Evolutionary conservation across 1,140 invertebrate species (phyloP), one percentile per base, ranked within the genome.

Genomic region (Caenorhabditis latens): DNA sequence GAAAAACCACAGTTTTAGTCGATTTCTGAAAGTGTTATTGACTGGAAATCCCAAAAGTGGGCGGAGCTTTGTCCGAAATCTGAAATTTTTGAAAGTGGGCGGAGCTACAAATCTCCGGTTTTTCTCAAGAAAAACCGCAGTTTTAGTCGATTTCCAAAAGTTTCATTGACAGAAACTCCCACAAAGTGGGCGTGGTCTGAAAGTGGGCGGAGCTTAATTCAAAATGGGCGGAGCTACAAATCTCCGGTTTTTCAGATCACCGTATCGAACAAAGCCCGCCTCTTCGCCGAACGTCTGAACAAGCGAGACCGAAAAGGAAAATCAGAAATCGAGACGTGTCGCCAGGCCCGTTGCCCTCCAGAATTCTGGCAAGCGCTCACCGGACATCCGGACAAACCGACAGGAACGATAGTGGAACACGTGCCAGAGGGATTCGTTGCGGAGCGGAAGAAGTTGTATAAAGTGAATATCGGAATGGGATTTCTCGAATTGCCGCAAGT

Each of bases 211-310:
- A 32, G 32, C 2, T 32, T 32, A 32, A 32, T 32, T 2, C 32
- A 32, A 53, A 53, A 53, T 32, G 32, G 32, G 32, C 32, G 32
- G 32, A 32, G 32, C 32, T 32, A 32, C 0, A 1, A 1, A 32
- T 32, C 32, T 32, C 32, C 0, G 2, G 0, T 42, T 83, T 67
- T 92, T 83, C 53, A 90, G 91, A 91, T 89, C n/a, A 90, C 89
- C 2, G 85, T 90, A 50, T 86, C 91, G 9, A 91, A 89, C 58
- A 92, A 92, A 87, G 90, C 90, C 9, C 86, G 98, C 83, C 93
- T 99, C 5, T 95, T 99, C 94, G 96, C 97, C 3, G 98, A 99
- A 93, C 99, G 99, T 93, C 97, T 99, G 55, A 99, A 99, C 93
- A 99, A 99, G 94, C 97, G 98, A 93, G 98, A 99, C 93, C 94